Percentiles rank a stretch among this genome's conserved stretches.
Conservation (phyloP, 2,113 vertebrate genomes). For the Chamaea fasciata region DNA sequence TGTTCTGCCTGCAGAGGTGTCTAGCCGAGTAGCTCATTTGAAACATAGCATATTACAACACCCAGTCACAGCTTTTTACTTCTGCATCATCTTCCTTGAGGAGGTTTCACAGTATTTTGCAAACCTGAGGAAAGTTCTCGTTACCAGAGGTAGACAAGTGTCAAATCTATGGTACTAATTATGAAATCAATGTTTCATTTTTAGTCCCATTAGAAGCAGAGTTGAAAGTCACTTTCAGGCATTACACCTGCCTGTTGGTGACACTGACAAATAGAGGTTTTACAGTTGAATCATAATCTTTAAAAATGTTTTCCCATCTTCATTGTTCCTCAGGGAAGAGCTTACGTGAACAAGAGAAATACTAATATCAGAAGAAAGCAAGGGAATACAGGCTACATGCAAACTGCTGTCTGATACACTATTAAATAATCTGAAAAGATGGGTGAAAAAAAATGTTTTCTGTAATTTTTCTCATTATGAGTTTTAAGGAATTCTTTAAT, state of each 20-base stretch:
- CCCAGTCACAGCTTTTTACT: not conserved
- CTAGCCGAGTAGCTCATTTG: not conserved
- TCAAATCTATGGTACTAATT: constrained; percentile 33
- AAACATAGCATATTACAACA: not conserved
- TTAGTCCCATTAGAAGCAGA: not conserved
- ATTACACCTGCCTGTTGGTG: constrained; percentile 30
- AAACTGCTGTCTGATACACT: not conserved
- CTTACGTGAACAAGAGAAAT: not conserved
- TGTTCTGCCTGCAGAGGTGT: not conserved
- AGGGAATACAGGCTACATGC: not conserved
- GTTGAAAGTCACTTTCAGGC: constrained; percentile 30
- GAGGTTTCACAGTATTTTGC: not conserved
- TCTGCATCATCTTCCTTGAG: not conserved
- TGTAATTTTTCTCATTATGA: not conserved
- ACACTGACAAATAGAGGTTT: constrained; percentile 40
- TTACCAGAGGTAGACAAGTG: constrained; percentile 34
- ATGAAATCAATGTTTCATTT: constrained; percentile 46
- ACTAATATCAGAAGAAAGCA: not conserved
- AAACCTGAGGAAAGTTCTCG: not conserved
- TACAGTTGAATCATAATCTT: constrained; percentile 33
- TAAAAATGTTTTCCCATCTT: constrained; percentile 45
- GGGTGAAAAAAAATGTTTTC: not conserved
- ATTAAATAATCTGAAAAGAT: not conserved
- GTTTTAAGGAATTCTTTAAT: not conserved
- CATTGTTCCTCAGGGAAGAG: constrained; percentile 28